Evolutionary conservation across 2,888 invertebrate species (phyloP), one percentile per base, ranked within the genome.

Genomic region (Oscheius onirici): DNA sequence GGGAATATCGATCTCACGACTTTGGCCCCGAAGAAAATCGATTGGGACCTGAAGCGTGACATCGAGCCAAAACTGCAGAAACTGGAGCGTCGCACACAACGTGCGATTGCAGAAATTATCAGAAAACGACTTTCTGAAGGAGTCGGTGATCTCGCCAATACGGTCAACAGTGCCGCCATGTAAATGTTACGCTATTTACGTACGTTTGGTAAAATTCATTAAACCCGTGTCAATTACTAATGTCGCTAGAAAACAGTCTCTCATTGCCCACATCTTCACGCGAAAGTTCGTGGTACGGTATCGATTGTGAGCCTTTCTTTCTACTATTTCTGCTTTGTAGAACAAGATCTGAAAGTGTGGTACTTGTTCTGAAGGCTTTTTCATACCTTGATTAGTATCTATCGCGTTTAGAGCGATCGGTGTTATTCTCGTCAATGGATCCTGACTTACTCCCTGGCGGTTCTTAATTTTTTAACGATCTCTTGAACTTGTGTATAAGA

Each of bases 61-160:
- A 78, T 78, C 57, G 77, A 75, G 26, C 44, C 66, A 15, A 78
- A 77, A 55, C 15, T 80, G 49, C 95, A 95, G 80, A 94, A 93
- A 88, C 89, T 99, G 43, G 96, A 97, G 83, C 91, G 93, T 73
- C 91, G 94, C 84, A 97, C 97, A 34, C 95, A 97, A 86, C 93
- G 93, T 87, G 94, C 97, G 0, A 97, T 99, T 78, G 96, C 95
- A 0, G 96, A 97, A 89, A 90, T 97, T 1, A 97, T 97, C 69
- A 80, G 86, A 58, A 67, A 79, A 61, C 76, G 80, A 5, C 52
- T 80, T 22, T 71, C 72, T 10, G 76, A 80, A 60, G 77, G 78
- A 43, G 75, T 75, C 60, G 77, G 75, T 10, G 80, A 80, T 77
- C 76, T 80, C 55, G 78, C 73, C 1, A 58, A 68, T 40, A 71